Evolutionary conservation across 2,113 vertebrate genomes (phyloP), one percentile per base, ranked within the genome.

Genomic region (Podarcis muralis): DNA sequence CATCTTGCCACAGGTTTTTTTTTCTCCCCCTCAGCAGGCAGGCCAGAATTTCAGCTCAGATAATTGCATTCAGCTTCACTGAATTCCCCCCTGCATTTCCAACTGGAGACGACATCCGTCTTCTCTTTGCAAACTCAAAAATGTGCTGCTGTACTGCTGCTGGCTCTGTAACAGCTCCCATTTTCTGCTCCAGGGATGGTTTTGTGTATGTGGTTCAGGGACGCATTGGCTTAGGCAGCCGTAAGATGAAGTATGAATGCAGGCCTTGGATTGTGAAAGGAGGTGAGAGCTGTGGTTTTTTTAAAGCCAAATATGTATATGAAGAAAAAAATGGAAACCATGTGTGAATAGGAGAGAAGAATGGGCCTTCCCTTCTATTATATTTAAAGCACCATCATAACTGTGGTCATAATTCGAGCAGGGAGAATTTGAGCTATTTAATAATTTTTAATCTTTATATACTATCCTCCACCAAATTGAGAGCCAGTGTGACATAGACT

Each of bases 11-110:
- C 66, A 87, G 48, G 6, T 75, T 75, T 74, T 75, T 59, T 9
- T 6, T 3, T 37, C 2, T 2, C 30, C 22, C 22, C 2, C 68
- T 69, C 87, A 78, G 84, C 43, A 69, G 57, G 76, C 89, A 78
- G 62, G 37, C 80, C 35, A 83, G 74, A 87, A 62, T 79, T 87
- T 90, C 81, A 82, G 79, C 32, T 86, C 62, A n/a, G 85, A 90
- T 86, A 86, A 77, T 69, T 86, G 43, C 62, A 83, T 86, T 90
- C 79, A 62, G 72, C 27, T 59, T 83, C 80, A 82, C 20, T 90
- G 80, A 83, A 83, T 72, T 48, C 81, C 80, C 30, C 48, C 53
- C 76, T 32, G 76, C 37, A 74, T 79, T 83, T 90, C 71, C 86
- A 81, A 81, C 37, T 8, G 69, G 18, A 43, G 68, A 48, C 18